phyloP scores from a whole-genome alignment of 2,113 vertebrate genomes.

The Sorex fumeus region DNA sequence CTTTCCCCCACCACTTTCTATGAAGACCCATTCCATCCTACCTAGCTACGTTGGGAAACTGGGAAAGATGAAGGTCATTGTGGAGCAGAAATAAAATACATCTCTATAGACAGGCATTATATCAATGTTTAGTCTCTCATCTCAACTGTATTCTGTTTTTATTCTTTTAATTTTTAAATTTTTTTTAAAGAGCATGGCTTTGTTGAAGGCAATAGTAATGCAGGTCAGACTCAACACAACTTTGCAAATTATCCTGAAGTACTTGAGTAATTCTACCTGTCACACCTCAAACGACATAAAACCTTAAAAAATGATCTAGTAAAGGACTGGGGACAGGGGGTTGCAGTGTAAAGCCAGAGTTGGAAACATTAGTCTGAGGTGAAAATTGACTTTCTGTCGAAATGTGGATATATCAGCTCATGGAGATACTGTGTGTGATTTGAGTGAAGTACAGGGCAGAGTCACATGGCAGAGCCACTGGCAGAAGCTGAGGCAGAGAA shows the following conservation, averaged over 20 bases:
- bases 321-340: background rate
- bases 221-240: background rate
- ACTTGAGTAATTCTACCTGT: background rate
- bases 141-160: background rate
- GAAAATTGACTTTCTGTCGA: constrained; percentile 20
- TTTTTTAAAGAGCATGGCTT: background rate
- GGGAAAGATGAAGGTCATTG: background rate
- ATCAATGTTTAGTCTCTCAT: background rate
- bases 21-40: background rate
- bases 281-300: background rate
- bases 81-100: background rate
- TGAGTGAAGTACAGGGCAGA: constrained; percentile 42
- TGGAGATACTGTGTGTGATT: background rate
- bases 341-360: background rate
- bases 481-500: constrained; percentile 35
- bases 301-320: background rate
- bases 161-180: no score
- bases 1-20: background rate
- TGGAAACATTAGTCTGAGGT: constrained; percentile 19
- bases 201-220: background rate
- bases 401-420: constrained; percentile 17
- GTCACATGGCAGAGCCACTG: background rate
- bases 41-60: background rate
- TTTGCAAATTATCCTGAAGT: constrained; percentile 29
- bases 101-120: background rate